Conservation (phyloP, 2,113 vertebrate species). For the Gasterosteus aculeatus region DNA sequence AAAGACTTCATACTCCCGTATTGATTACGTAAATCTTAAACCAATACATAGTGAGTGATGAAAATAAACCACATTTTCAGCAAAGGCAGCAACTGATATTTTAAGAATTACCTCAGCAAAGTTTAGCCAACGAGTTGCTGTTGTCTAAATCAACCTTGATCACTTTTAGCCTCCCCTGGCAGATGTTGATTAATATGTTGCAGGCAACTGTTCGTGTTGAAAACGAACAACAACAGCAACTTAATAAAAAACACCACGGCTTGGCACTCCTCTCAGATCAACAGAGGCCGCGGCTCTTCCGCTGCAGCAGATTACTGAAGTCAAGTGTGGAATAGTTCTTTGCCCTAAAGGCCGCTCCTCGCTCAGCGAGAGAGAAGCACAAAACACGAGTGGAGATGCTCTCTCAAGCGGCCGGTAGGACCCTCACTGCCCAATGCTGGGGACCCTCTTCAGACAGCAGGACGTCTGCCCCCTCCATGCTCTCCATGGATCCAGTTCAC, state of each 20-base stretch:
- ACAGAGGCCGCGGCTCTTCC: slow-evolving; percentile 33
- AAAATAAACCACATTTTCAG: neutral
- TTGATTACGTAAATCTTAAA: neutral
- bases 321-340: slow-evolving; percentile 68
- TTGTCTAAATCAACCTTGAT: neutral
- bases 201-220: neutral
- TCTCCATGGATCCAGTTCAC: slow-evolving; percentile 48
- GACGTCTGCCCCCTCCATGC: slow-evolving; percentile 32
- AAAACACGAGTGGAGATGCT: slow-evolving; percentile 65
- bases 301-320: slow-evolving; percentile 68
- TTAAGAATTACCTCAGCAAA: neutral
- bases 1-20: neutral
- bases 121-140: neutral
- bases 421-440: slow-evolving; percentile 60
- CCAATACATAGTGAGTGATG: neutral
- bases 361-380: slow-evolving; percentile 46
- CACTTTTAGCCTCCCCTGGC: slow-evolving; percentile 2
- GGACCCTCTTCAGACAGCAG: slow-evolving; percentile 57
- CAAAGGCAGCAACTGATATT: neutral
- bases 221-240: neutral
- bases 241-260: neutral
- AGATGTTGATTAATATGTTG: slow-evolving; percentile 5
- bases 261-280: slow-evolving; percentile 12
- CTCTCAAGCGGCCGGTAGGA: slow-evolving; percentile 56
- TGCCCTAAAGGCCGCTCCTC: slow-evolving; percentile 50